phyloP scores from a whole-genome alignment of 2,888 invertebrate genomes.

The Eremobia ochroleuca region DNA sequence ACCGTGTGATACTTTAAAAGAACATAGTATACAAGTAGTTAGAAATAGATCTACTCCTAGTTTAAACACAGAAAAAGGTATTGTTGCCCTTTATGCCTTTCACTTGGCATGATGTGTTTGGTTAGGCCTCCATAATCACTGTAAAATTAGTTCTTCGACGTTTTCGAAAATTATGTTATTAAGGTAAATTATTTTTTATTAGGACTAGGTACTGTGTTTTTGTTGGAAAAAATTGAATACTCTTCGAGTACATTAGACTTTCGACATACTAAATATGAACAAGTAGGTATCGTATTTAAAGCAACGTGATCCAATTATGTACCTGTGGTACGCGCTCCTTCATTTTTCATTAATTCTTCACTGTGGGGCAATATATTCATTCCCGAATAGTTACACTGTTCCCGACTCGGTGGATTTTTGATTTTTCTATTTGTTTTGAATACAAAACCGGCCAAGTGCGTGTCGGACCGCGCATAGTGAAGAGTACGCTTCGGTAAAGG shows the following conservation, averaged over 20 bases:
- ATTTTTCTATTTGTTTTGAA: background rate
- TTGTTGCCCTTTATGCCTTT: constrained; percentile 30
- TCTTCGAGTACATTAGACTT: background rate
- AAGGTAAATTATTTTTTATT: constrained; percentile 28
- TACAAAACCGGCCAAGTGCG: background rate
- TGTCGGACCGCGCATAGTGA: background rate
- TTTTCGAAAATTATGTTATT: constrained; percentile 9
- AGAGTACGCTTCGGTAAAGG: background rate
- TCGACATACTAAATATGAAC: background rate
- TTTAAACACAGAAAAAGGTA: constrained; percentile 77
- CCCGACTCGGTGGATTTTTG: background rate
- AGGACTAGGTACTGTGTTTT: background rate
- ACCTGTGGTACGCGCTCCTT: background rate
- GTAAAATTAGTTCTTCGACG: background rate
- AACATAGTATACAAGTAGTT: constrained; percentile 81
- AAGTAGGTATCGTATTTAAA: constrained; percentile 10
- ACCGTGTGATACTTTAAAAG: constrained; percentile 82
- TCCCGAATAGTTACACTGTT: constrained; percentile 1
- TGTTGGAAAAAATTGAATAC: background rate
- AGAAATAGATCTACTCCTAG: constrained; percentile 79
- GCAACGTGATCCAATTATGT: background rate
- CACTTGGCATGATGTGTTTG: constrained; percentile 29
- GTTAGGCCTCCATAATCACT: constrained; percentile 10
- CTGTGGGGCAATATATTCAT: background rate
- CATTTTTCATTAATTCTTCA: no score